Evolutionary conservation across 1,140 invertebrate genomes (phyloP).

Genomic region (Vanessa tameamea): DNA sequence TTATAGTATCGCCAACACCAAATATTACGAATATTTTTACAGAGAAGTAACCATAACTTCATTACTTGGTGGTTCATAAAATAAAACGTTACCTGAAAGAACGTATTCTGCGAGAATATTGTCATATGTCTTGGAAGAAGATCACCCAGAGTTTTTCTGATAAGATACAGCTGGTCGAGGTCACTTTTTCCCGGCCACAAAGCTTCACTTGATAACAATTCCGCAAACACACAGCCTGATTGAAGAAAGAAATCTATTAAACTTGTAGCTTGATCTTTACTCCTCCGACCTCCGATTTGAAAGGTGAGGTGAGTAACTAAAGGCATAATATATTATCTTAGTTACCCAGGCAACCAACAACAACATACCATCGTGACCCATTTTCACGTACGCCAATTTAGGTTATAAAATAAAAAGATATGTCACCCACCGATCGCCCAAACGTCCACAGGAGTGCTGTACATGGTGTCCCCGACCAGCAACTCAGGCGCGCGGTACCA

Average conservation of each 20-base stretch:
- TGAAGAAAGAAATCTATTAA: background rate
- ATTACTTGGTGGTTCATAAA: too few relatives aligned
- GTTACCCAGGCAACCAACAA: too few relatives aligned
- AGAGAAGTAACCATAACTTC: too few relatives aligned
- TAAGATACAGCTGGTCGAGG: conserved; percentile 98
- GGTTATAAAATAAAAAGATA: background rate
- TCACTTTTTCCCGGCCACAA: conserved; percentile 99
- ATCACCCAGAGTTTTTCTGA: conserved; percentile 94
- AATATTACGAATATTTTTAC: too few relatives aligned
- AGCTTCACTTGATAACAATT: conserved; percentile 96
- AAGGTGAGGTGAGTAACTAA: too few relatives aligned
- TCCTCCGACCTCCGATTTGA: too few relatives aligned
- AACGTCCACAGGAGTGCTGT: conserved; percentile 97
- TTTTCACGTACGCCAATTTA: too few relatives aligned
- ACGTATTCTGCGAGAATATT: conserved; percentile 97
- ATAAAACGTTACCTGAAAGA: conserved; percentile 83
- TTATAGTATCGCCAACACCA: too few relatives aligned
- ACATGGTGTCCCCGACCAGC: conserved; percentile 97
- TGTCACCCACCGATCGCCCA: conserved; percentile 92
- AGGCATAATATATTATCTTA: too few relatives aligned
- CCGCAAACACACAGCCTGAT: conserved; percentile 95
- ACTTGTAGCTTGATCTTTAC: background rate
- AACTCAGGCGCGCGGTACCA: conserved; percentile 99
- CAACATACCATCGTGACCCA: too few relatives aligned
- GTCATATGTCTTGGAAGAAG: conserved; percentile 95